Percentiles rank a stretch among this genome's conserved stretches.
These are phyloP conservation scores for Galagoides demidoff DNA, from an alignment of 2,797 vertebrate species.

Conservation along the genomic window DNA sequence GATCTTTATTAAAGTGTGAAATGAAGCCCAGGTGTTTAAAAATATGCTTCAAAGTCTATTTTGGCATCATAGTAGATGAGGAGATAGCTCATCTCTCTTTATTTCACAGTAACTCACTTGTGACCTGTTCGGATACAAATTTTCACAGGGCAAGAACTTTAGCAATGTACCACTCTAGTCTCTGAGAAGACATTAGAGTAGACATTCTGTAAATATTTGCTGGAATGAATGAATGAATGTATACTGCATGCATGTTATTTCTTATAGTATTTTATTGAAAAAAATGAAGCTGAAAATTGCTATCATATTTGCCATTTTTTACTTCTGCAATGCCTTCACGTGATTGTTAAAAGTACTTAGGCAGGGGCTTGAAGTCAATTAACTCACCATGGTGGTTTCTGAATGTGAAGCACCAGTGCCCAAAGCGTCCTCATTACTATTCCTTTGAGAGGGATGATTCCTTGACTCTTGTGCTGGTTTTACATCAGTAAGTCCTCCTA, in stretches of 20 bases:
- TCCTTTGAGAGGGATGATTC: not conserved
- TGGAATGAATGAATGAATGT: not conserved
- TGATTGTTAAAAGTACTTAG: too few relatives aligned
- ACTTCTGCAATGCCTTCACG: not conserved
- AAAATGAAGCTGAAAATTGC: not conserved
- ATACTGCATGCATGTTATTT: not conserved
- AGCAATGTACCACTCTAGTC: not conserved
- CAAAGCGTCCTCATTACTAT: too few relatives aligned
- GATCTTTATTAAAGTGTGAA: not conserved
- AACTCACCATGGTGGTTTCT: not conserved
- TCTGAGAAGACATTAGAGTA: not conserved
- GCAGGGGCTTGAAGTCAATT: not conserved
- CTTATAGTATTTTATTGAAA: not conserved
- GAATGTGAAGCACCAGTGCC: accelerated
- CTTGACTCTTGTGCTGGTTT: not conserved
- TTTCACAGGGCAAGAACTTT: not conserved
- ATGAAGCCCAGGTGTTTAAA: not conserved
- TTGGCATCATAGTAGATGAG: not conserved
- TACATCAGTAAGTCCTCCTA: not conserved
- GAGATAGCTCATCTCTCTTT: not conserved
- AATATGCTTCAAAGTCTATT: not conserved
- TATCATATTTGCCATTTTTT: not conserved
- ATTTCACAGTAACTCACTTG: not conserved
- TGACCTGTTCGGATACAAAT: not conserved
- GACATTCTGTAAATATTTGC: not conserved